phyloP scores from a whole-genome alignment of 2,888 invertebrate species.

The Cheilosia urbana region DNA sequence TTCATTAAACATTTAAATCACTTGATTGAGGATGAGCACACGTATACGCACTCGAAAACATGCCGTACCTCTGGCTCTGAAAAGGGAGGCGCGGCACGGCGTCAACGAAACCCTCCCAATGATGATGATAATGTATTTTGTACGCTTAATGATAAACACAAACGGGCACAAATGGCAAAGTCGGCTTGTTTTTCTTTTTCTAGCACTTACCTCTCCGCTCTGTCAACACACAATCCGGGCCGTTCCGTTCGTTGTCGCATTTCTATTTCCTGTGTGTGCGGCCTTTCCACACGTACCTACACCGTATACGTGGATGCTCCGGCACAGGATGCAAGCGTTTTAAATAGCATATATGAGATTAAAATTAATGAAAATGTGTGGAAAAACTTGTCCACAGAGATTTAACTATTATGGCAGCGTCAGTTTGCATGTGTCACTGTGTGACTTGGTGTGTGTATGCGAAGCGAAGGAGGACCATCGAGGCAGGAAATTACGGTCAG shows the following conservation, averaged over 20 bases:
- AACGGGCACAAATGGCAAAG: conserved; percentile 18
- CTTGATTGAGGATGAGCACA: conserved; percentile 18
- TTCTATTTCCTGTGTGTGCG: background rate
- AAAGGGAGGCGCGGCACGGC: background rate
- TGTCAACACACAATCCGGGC: background rate
- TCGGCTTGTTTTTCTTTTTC: background rate
- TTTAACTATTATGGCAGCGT: conserved; percentile 40
- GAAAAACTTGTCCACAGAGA: conserved; percentile 49
- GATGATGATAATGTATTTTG: conserved; percentile 62
- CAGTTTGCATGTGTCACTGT: background rate
- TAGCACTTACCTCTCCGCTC: conserved; percentile 1
- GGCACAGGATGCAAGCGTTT: background rate
- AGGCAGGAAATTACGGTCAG: conserved; percentile 59
- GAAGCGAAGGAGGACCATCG: conserved; percentile 6
- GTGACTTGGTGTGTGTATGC: background rate
- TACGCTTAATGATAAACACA: conserved; percentile 45
- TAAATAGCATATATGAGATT: conserved; percentile 58
- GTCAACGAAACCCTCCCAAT: conserved; percentile 32
- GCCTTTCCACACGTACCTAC: background rate
- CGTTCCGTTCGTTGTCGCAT: background rate
- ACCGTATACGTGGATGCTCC: background rate
- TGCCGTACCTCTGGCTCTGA: background rate
- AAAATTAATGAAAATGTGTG: conserved; percentile 69
- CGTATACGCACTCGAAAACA: conserved; percentile 4
- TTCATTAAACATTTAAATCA: conserved; percentile 62